These are phyloP conservation scores for Hippoglossus hippoglossus DNA, from an alignment of 2,797 vertebrate species.

Conservation along the genomic window DNA sequence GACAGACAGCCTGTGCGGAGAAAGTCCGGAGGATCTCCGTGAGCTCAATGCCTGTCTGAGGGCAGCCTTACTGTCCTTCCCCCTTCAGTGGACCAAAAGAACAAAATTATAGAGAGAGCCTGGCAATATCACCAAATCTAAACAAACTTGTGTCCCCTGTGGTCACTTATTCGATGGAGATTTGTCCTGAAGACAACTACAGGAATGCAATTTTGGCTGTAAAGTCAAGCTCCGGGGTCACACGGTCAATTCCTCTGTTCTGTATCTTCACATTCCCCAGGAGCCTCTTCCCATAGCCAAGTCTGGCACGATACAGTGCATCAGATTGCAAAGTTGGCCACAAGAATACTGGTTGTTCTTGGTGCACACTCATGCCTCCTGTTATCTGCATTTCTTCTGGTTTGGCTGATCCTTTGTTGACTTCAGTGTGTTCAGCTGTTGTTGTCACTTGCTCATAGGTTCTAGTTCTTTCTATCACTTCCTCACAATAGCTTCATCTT, in stretches of 20 bases:
- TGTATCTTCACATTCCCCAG: conserved; percentile 22
- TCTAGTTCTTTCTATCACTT: not conserved
- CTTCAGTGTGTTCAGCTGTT: conserved; percentile 41
- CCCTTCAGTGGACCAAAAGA: conserved; percentile 12
- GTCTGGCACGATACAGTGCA: conserved; percentile 30
- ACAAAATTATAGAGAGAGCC: conserved; percentile 12
- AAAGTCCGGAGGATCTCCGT: not conserved
- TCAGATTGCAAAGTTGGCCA: conserved; percentile 46
- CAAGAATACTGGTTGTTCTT: conserved; percentile 55
- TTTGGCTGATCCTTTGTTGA: conserved; percentile 65
- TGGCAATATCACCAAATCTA: conserved; percentile 26
- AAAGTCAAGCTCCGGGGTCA: conserved; percentile 46
- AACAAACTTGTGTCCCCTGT: conserved; percentile 31
- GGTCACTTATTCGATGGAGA: conserved; percentile 35
- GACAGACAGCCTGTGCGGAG: no score
- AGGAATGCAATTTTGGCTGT: conserved; percentile 59
- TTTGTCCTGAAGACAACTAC: conserved; percentile 27
- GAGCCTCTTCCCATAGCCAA: conserved; percentile 27
- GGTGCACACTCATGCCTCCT: conserved; percentile 24
- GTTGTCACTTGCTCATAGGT: conserved; percentile 33
- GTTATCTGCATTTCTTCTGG: conserved; percentile 55
- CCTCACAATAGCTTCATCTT: conserved; percentile 9
- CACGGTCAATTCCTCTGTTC: conserved; percentile 36
- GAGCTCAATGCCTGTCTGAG: not conserved
- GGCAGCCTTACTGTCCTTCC: not conserved